These are phyloP conservation scores for Eledone cirrhosa DNA, from an alignment of 2,888 invertebrate genomes.

Conservation along the genomic window DNA sequence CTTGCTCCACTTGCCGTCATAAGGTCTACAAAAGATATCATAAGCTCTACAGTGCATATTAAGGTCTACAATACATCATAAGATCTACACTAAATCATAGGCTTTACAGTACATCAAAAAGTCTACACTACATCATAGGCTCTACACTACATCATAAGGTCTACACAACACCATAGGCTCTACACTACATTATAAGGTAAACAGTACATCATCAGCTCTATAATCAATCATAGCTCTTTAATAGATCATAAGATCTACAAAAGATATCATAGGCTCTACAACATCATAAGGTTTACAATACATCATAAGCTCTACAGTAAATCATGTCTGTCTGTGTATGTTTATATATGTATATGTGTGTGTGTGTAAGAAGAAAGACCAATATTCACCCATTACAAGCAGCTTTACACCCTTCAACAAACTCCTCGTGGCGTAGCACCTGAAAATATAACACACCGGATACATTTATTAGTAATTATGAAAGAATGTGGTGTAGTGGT, in stretches of 20 bases:
- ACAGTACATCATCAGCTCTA: neutral
- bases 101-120: neutral
- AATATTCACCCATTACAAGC: slow-evolving; percentile 89
- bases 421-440: slow-evolving; percentile 96
- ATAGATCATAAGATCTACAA: slow-evolving; percentile 91
- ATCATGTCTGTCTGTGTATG: too few species aligned
- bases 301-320: slow-evolving; percentile 1
- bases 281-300: neutral
- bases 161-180: slow-evolving; percentile 68
- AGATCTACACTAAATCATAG: slow-evolving; percentile 4
- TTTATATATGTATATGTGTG: too few species aligned
- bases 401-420: slow-evolving; percentile 95
- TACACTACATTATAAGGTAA: neutral
- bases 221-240: too few species aligned
- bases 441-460: slow-evolving; percentile 63
- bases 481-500: too few species aligned
- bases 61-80: neutral
- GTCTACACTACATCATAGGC: slow-evolving; percentile 66
- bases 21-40: slow-evolving; percentile 76
- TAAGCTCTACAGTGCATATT: neutral
- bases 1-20: slow-evolving; percentile 97
- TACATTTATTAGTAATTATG: too few species aligned
- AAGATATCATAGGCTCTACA: neutral
- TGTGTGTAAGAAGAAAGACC: neutral
- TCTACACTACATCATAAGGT: slow-evolving; percentile 98